These are phyloP conservation scores for Marronus borbonicus DNA, from an alignment of 2,888 invertebrate species.

Conservation along the genomic window DNA sequence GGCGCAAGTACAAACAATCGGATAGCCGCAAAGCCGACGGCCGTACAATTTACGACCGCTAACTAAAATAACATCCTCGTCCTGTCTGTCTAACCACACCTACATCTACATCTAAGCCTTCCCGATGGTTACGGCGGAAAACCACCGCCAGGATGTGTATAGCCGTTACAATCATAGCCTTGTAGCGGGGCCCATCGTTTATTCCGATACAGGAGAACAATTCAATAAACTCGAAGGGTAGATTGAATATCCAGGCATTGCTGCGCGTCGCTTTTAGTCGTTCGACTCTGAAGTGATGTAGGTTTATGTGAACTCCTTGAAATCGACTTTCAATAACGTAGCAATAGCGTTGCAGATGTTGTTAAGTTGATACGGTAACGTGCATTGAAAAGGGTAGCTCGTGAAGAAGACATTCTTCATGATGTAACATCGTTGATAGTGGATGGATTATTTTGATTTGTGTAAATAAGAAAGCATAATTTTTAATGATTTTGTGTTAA, in stretches of 20 bases:
- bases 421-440: too few relatives aligned
- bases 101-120: background rate
- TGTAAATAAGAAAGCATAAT: too few relatives aligned
- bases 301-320: background rate
- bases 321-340: background rate
- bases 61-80: conserved; percentile 23
- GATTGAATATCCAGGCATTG: conserved; percentile 4
- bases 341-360: too few relatives aligned
- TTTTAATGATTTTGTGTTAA: too few relatives aligned
- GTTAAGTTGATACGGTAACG: too few relatives aligned
- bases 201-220: background rate
- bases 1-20: background rate
- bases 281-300: background rate
- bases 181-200: background rate
- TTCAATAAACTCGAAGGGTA: conserved; percentile 4
- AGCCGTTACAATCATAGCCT: background rate
- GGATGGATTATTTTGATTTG: too few relatives aligned
- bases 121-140: background rate
- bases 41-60: conserved; percentile 21
- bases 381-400: too few relatives aligned
- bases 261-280: background rate
- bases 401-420: too few relatives aligned
- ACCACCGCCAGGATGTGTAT: background rate
- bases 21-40: background rate
- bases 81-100: background rate